Evolutionary conservation across 1,140 invertebrate genomes (phyloP).

Genomic region (Parapsyche elsis): DNA sequence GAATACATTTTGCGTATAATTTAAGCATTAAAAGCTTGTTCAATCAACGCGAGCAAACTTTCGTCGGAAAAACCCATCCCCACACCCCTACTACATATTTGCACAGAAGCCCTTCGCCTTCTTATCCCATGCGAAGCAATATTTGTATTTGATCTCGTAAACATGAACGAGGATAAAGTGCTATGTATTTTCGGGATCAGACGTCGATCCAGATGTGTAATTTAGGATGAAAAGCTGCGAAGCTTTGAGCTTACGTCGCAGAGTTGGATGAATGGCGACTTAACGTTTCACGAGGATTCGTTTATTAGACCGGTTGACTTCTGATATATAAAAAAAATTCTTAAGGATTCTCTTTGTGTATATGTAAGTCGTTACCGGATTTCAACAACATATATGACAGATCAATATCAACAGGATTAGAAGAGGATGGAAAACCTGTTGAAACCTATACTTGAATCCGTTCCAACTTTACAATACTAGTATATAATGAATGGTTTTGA

Average conservation of each 20-base stretch:
- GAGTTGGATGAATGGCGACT: neutral
- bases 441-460: neutral
- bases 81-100: neutral
- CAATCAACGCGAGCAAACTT: neutral
- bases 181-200: conserved; percentile 5
- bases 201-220: neutral
- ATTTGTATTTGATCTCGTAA: conserved; percentile 22
- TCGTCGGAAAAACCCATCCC: neutral
- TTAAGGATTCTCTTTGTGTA: too few species aligned
- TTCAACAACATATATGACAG: too few species aligned
- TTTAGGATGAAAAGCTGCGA: neutral
- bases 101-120: neutral
- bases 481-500: too few species aligned
- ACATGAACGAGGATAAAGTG: neutral
- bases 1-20: conserved; percentile 36
- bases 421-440: neutral
- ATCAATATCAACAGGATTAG: neutral
- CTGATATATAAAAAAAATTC: too few species aligned
- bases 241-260: neutral
- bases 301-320: neutral
- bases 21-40: conserved; percentile 13
- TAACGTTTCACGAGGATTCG: neutral
- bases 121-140: conserved; percentile 6
- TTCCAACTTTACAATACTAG: neutral
- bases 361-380: too few species aligned